Evolutionary conservation across 2,888 invertebrate species (phyloP), one percentile per base, ranked within the genome.

Genomic region (Branchellion lobata): DNA sequence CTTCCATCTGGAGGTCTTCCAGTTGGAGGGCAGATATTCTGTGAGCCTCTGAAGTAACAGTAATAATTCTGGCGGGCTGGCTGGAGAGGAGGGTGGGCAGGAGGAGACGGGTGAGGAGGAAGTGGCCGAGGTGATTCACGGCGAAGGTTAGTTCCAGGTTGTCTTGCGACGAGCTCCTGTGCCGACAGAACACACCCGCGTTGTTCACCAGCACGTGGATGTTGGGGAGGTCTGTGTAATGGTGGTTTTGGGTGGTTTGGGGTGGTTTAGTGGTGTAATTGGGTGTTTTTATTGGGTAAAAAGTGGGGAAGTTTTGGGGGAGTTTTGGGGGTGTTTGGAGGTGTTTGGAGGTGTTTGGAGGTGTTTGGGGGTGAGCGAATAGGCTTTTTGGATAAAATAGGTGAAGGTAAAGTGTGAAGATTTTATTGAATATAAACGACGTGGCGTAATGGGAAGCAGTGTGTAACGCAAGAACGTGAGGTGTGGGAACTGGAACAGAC

Each of bases 91-190:
- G 82, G 79, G 85, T 85, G 57, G 86, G 85, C 76, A 87, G 81
- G 21, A 88, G 83, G 24, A 87, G 83, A 78, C 84, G 83, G n/a
- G 88, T 88, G 57, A 88, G 81, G 14, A 86, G 82, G 82, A 87
- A 87, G 80, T 86, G 87, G 73, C 87, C 83, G 5, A 83, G 76
- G 79, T 83, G 82, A 78, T 83, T 83, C 24, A 81, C 81, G n/a
- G 81, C 83, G 75, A 83, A 82, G 68, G 81, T 81, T n/a, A 80
- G 75, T 73, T 83, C 83, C 79, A 81, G 80, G 68, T 81, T 82
- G 69, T 83, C 82, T n/a, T 80, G 77, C 1, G 83, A 82, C 53
- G 68, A 51, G 31, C 69, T 74, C 27, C 81, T 36, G 14, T 71
- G 36, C 1, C 31, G 18, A 57, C 51, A 40, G 27, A 77, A 51